phyloP scores from a whole-genome alignment of 2,888 invertebrate genomes.

The Nymphalis c-album region DNA sequence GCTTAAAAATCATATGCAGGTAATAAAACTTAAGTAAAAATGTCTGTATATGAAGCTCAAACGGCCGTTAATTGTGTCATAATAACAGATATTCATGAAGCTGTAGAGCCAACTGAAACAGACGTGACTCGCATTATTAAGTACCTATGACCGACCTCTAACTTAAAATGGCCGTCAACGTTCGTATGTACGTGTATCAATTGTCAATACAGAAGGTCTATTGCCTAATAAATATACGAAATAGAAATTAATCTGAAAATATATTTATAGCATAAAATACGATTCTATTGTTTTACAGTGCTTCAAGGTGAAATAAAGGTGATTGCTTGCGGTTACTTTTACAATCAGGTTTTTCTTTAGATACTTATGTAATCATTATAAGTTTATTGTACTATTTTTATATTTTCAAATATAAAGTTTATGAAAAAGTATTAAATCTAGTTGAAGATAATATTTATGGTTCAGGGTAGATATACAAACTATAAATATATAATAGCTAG shows the following conservation, averaged over 20 bases:
- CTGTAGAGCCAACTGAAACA: constrained; percentile 47
- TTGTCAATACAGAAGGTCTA: constrained; percentile 29
- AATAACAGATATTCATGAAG: constrained; percentile 47
- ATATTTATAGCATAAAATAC: not conserved
- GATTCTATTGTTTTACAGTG: not conserved
- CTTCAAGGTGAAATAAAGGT: not conserved
- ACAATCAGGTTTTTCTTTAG: not conserved
- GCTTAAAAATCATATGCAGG: not conserved
- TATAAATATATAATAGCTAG: too few species aligned
- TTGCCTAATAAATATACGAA: not conserved
- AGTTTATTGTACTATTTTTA: not conserved
- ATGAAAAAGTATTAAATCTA: too few species aligned
- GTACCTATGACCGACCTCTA: constrained; percentile 28
- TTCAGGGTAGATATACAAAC: too few species aligned
- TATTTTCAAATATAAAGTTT: too few species aligned
- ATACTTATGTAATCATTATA: not conserved
- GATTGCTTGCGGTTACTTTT: not conserved
- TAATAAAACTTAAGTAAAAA: constrained; percentile 12
- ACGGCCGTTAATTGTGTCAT: constrained; percentile 53
- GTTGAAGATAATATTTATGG: too few species aligned
- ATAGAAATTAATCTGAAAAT: not conserved
- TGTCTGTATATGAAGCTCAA: constrained; percentile 29
- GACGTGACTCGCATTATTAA: constrained; percentile 58
- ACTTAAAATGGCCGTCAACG: constrained; percentile 41
- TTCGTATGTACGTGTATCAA: constrained; percentile 37